These are phyloP conservation scores for Oxyura jamaicensis DNA, from an alignment of 2,113 vertebrate species.

Conservation along the genomic window DNA sequence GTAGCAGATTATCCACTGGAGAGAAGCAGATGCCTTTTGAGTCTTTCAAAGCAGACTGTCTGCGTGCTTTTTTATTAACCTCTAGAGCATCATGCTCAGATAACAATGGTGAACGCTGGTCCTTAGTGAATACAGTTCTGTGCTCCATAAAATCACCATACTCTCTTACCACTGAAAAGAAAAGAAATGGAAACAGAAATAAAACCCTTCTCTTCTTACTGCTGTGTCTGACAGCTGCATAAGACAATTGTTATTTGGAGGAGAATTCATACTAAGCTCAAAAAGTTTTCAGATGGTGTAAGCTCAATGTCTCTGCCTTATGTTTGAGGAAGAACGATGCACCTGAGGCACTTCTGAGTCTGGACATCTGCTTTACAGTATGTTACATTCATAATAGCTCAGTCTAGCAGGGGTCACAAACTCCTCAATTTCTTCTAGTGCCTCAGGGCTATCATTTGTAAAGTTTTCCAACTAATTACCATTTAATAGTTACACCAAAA, in stretches of 20 bases:
- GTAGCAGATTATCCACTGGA: not conserved
- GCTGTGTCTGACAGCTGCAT: conserved; percentile 38
- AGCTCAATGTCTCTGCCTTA: conserved; percentile 28
- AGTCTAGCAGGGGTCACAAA: conserved; percentile 33
- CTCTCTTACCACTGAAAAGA: not conserved
- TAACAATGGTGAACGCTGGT: not conserved
- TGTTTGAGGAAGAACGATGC: conserved; percentile 29
- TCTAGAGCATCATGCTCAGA: not conserved
- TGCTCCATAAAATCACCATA: conserved; percentile 28
- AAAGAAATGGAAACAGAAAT: conserved; percentile 21
- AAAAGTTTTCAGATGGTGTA: conserved; percentile 24
- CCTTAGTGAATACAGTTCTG: not conserved
- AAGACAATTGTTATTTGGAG: not conserved
- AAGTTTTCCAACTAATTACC: conserved; percentile 27
- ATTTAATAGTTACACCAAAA: not conserved
- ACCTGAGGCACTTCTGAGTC: conserved; percentile 59
- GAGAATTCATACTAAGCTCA: conserved; percentile 19
- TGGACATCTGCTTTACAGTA: conserved; percentile 53
- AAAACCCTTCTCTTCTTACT: not conserved
- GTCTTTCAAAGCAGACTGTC: not conserved
- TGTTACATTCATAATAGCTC: conserved; percentile 28
- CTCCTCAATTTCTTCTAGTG: conserved; percentile 6
- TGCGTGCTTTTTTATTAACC: conserved; percentile 14
- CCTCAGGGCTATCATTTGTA: conserved; percentile 14
- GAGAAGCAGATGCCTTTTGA: not conserved